Percentiles rank a stretch among this genome's conserved stretches.
Conservation (phyloP, 2,113 vertebrate species). For the Vulpes lagopus region DNA sequence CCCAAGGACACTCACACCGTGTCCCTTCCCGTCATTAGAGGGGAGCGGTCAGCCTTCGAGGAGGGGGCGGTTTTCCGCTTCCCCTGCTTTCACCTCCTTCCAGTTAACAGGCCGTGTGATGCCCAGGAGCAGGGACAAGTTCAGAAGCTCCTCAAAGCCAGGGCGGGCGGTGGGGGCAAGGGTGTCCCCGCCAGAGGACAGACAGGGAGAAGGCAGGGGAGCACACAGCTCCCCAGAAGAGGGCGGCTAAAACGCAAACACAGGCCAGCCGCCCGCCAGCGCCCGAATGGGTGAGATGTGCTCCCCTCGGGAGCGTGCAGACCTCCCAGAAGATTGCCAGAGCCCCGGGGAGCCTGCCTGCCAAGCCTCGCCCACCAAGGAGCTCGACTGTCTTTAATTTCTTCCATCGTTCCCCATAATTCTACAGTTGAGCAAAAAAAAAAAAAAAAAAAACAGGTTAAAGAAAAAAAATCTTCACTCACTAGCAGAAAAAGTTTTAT, state of each 20-base stretch:
- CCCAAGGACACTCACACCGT: background rate
- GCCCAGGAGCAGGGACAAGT: background rate
- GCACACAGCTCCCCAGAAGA: background rate
- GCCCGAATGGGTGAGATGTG: fast-evolving
- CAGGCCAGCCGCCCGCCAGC: background rate
- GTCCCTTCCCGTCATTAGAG: background rate
- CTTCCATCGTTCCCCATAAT: background rate
- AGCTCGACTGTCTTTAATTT: background rate
- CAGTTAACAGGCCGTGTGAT: background rate
- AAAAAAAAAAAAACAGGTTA: background rate
- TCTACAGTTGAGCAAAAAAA: background rate
- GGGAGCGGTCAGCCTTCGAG: background rate
- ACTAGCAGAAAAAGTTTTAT: constrained; percentile 13
- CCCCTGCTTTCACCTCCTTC: background rate
- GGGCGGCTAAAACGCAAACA: background rate
- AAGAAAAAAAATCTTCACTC: background rate
- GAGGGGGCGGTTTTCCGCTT: background rate
- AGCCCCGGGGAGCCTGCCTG: background rate
- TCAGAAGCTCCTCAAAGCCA: background rate
- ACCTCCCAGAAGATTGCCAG: background rate
- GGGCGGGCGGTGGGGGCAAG: no score
- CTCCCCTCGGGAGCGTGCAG: fast-evolving
- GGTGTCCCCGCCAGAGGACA: background rate
- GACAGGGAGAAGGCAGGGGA: background rate
- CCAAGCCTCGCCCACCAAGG: background rate